These are phyloP conservation scores for Orthosia cruda DNA, from an alignment of 2,888 invertebrate genomes.

Conservation along the genomic window DNA sequence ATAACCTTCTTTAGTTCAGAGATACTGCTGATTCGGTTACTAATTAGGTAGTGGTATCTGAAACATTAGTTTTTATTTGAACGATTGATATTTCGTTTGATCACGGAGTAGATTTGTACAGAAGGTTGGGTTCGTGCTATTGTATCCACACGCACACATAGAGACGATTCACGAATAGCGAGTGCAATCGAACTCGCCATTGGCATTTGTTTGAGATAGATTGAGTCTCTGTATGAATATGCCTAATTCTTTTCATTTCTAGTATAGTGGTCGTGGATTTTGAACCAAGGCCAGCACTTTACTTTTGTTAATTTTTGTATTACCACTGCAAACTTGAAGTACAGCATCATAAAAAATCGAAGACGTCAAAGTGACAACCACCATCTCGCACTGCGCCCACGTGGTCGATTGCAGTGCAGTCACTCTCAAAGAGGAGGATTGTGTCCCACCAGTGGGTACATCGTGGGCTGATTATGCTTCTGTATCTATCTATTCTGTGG, in stretches of 20 bases:
- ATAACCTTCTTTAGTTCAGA: slow-evolving; percentile 59
- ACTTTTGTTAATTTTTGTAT: too few relatives aligned
- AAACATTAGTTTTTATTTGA: slow-evolving; percentile 65
- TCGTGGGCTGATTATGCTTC: slow-evolving; percentile 5
- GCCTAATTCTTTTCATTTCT: too few relatives aligned
- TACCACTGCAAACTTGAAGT: too few relatives aligned
- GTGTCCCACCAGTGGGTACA: too few relatives aligned
- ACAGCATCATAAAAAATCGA: too few relatives aligned
- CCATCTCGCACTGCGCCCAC: too few relatives aligned
- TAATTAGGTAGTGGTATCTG: slow-evolving; percentile 65
- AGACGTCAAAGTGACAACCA: too few relatives aligned
- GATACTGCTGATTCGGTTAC: slow-evolving; percentile 50
- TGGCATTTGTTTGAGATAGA: not conserved
- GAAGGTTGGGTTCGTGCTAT: not conserved
- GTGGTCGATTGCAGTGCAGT: too few relatives aligned
- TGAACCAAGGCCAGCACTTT: too few relatives aligned
- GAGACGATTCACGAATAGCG: not conserved
- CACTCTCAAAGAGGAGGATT: too few relatives aligned
- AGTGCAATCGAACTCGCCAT: not conserved
- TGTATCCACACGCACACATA: not conserved
- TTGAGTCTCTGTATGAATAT: too few relatives aligned
- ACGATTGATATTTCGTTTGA: slow-evolving; percentile 24
- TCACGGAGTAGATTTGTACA: not conserved
- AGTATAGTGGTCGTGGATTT: too few relatives aligned
- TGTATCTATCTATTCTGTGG: not conserved